Evolutionary conservation across 2,888 invertebrate species (phyloP).

Genomic region (Gerris lacustris): DNA sequence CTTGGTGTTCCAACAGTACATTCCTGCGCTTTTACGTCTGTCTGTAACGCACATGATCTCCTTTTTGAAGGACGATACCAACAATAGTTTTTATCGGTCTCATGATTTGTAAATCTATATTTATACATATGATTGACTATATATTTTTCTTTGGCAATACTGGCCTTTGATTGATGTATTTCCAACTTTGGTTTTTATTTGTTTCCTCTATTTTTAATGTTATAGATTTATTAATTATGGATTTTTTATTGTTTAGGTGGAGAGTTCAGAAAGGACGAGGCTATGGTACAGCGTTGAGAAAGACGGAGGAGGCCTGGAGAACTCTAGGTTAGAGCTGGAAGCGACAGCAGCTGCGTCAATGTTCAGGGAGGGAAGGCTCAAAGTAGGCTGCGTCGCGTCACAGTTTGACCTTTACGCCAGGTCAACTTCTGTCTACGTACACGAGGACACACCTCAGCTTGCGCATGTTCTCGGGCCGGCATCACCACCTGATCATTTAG

Average conservation of each 20-base stretch:
- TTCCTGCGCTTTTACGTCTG: too few relatives aligned
- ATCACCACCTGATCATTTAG: slow-evolving; percentile 33
- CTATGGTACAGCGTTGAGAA: slow-evolving; percentile 6
- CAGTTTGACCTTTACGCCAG: slow-evolving; percentile 31
- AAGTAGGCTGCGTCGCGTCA: slow-evolving; percentile 30
- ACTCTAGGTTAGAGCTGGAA: slow-evolving; percentile 17
- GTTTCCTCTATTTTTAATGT: background rate
- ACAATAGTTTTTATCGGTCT: too few relatives aligned
- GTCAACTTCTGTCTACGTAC: slow-evolving; percentile 28
- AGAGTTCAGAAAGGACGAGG: background rate
- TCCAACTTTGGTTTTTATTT: too few relatives aligned
- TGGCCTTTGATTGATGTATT: too few relatives aligned
- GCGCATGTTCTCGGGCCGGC: slow-evolving; percentile 35
- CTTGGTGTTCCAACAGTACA: too few relatives aligned
- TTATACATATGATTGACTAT: too few relatives aligned
- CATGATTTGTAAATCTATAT: too few relatives aligned
- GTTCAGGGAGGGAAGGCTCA: slow-evolving; percentile 29
- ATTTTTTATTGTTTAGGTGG: background rate
- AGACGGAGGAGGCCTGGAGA: slow-evolving; percentile 14
- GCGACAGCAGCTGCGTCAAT: slow-evolving; percentile 25
- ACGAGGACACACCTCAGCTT: slow-evolving; percentile 32
- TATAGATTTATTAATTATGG: background rate
- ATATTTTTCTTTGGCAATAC: too few relatives aligned
- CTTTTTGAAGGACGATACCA: too few relatives aligned
- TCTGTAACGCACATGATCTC: too few relatives aligned